Base-by-base conservation (phyloP, 2,113 vertebrate genomes). In the Aplodontia rufa region DNA sequence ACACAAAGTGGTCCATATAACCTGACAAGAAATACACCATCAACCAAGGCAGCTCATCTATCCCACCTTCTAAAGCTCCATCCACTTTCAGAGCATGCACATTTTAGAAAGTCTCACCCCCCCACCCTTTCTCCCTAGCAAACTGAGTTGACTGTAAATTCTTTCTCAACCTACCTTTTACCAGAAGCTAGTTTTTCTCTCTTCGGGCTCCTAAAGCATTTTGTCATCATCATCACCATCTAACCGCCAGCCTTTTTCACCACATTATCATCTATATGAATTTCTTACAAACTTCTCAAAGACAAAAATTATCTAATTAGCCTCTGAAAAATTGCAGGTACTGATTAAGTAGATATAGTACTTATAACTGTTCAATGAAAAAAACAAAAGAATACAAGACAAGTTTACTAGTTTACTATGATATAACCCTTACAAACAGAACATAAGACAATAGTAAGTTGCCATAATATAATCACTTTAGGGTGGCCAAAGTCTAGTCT, bases 281-380 rank as follows among this genome's bases (percentile, higher is more conserved):
- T 90, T 78, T 90, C 45, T 81, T 51, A 96, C 20, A 45, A 87
- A 53, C 49, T 91, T 79, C 37, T 93, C 42, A 93, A 84, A 35
- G 20, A 14, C 55, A 95, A 94, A 82, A 24, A 28, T 22, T 69
- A 91, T 24, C 69, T 72, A 71, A 81, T 24, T 85, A 16, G 66
- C 45, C 66, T 96, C 64, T 86, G 62, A 89, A 96, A 82, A 93
- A 90, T 51, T 10, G 88, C 19, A 87, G 45, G 30, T 40, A 79
- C 26, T 69, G 10, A 11, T 87, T 78, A 83, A 86, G 8, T 37
- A 80, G 22, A 28, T 75, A 32, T 14, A 78, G 30, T 79, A 96
- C 24, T 80, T 82, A 96, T 12, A 68, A 64, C 69, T 83, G n/a
- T 64, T 78, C 92, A 96, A 81, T 26, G 24, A 89, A 78, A 76